Conservation (phyloP, 2,888 invertebrate genomes). For the Cepaea hortensis region DNA sequence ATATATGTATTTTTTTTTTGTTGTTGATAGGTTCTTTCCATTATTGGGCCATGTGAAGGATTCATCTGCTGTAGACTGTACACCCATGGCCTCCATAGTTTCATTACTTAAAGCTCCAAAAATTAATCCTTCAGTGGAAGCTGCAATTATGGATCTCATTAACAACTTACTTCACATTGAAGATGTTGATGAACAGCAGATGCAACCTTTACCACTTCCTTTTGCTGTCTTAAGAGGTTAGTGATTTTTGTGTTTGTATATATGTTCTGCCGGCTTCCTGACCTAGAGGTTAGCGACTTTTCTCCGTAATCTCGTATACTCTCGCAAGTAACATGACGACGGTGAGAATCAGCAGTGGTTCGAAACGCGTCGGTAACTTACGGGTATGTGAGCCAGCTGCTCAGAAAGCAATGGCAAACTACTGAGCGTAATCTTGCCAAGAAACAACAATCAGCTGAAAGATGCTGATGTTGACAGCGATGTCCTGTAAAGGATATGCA, state of each 20-base stretch:
- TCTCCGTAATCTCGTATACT: no score
- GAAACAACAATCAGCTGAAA: no score
- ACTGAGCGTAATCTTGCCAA: no score
- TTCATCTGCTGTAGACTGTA: slow-evolving; percentile 77
- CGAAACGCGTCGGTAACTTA: no score
- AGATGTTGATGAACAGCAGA: slow-evolving; percentile 54
- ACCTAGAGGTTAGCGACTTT: no score
- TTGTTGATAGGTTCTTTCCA: slow-evolving; percentile 31
- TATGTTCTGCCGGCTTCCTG: no score
- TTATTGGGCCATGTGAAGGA: slow-evolving; percentile 77
- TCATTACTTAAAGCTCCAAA: slow-evolving; percentile 84
- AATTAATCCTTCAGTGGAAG: slow-evolving; percentile 81
- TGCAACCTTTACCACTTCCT: slow-evolving; percentile 28
- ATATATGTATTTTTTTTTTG: background rate
- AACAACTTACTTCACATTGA: slow-evolving; percentile 69
- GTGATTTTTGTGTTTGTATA: background rate
- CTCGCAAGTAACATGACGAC: no score
- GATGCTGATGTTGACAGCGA: no score
- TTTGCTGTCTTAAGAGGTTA: slow-evolving; percentile 25
- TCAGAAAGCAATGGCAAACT: no score
- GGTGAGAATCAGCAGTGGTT: no score
- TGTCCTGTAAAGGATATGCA: no score
- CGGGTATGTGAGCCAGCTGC: no score
- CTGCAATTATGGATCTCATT: slow-evolving; percentile 71
- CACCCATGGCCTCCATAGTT: slow-evolving; percentile 83